These are phyloP conservation scores for Ctena decussata DNA, from an alignment of 2,888 invertebrate genomes.

Conservation along the genomic window DNA sequence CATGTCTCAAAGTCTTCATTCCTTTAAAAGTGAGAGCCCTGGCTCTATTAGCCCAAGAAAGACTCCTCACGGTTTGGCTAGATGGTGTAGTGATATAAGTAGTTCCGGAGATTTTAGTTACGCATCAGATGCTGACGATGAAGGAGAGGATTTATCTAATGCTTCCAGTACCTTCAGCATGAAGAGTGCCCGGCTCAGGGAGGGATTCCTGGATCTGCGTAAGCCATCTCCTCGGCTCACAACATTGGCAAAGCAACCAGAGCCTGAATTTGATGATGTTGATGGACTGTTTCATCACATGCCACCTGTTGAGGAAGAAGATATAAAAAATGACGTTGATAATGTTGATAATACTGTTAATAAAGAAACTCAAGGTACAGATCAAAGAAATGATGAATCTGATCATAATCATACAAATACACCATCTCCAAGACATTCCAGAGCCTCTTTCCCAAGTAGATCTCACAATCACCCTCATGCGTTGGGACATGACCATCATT, in stretches of 20 bases:
- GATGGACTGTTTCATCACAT: neutral
- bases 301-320: neutral
- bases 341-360: neutral
- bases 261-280: neutral
- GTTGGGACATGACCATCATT: neutral
- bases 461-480: neutral
- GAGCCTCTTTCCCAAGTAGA: neutral
- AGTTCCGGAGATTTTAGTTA: conserved; percentile 66
- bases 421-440: conserved; percentile 1
- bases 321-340: neutral
- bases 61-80: conserved; percentile 10
- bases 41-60: conserved; percentile 39
- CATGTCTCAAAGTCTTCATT: conserved; percentile 15
- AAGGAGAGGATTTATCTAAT: conserved; percentile 67
- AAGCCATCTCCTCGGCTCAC: conserved; percentile 34
- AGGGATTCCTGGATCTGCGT: conserved; percentile 52
- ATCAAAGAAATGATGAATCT: neutral
- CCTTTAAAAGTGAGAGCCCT: neutral
- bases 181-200: conserved; percentile 28
- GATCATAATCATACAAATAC: neutral
- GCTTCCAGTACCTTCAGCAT: conserved; percentile 67
- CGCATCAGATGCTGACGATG: conserved; percentile 78
- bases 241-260: conserved; percentile 17
- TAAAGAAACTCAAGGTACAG: neutral
- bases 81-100: conserved; percentile 61